Evolutionary conservation across 1,140 invertebrate genomes (phyloP), one percentile per base, ranked within the genome.

Genomic region (Drosophila burlai): DNA sequence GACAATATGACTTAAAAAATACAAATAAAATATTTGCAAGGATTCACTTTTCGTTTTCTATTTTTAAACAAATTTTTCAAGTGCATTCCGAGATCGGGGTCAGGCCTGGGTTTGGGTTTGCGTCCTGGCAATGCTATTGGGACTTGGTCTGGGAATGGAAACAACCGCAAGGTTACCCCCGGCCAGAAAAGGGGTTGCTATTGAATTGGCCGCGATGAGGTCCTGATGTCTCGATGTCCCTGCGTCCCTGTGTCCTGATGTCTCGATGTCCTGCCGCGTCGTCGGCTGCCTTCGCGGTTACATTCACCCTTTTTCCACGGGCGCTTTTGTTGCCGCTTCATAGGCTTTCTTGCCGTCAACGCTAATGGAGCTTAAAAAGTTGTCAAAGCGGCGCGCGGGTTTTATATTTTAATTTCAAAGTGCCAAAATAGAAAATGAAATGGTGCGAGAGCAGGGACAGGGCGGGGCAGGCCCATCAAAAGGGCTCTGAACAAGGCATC

Each of bases 291-390:
- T 68, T 31, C 75, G 80, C 80, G 80, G 81, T 80, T 83, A 80
- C 76, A 80, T 83, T 84, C 81, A 84, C 81, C 81, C 81, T 84
- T 84, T 82, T 83, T 77, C 43, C 67, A 63, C 76, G 58, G 73
- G 55, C 67, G 36, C 67, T 54, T 77, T 74, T 52, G 59, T 81
- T 81, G 72, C 72, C 61, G 72, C 78, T 81, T 52, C 58, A 74
- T 87, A 74, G 82, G 73, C 72, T 89, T 84, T 78, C 77, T 90
- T 89, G 42, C 69, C 84, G 85, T 81, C 84, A 90, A 90, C 84
- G 68, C 84, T 89, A 89, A 89, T 89, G 84, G 84, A 89, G 84
- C 84, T 89, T 89, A 89, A 89, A 89, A 89, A 89, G 84, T 90
- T 89, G 84, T 84, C 84, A 87, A 87, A 87, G 83, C 83, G 81